Evolutionary conservation across 2,888 invertebrate genomes (phyloP).

Genomic region (Sphinx pinastri): DNA sequence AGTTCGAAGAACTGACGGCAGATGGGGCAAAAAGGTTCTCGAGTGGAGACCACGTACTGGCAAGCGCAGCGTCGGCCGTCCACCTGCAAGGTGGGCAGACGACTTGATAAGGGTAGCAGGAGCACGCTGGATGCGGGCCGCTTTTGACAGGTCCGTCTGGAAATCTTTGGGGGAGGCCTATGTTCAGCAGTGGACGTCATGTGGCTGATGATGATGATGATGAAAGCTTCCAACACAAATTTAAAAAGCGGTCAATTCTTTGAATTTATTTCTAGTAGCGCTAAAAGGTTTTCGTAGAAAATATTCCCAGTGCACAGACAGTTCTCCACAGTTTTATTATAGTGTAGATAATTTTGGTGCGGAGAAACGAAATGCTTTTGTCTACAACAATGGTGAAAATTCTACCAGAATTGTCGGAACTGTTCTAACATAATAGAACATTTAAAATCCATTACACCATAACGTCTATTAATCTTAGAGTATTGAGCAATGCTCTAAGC

Average conservation of each 20-base stretch:
- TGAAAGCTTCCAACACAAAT: not conserved
- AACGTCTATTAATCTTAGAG: not conserved
- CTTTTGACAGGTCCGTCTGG: no score
- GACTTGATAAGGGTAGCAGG: no score
- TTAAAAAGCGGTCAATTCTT: not conserved
- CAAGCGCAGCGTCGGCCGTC: no score
- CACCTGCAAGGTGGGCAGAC: no score
- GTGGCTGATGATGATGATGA: no score
- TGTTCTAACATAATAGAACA: slow-evolving; percentile 1
- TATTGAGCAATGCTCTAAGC: no score
- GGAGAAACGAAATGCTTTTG: not conserved
- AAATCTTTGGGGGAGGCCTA: no score
- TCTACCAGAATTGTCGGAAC: not conserved
- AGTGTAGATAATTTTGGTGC: not conserved
- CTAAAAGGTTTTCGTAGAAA: not conserved
- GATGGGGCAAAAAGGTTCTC: no score
- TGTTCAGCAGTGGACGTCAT: no score
- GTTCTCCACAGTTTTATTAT: not conserved
- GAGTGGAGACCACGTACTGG: no score
- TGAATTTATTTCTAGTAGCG: not conserved
- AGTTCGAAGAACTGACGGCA: no score
- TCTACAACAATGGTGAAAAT: slow-evolving; percentile 2
- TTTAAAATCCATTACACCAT: not conserved
- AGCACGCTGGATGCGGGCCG: no score
- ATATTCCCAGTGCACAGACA: slow-evolving; percentile 11